Percentiles rank a stretch among this genome's conserved stretches.
These are phyloP conservation scores for Knipowitschia caucasica DNA, from an alignment of 2,797 vertebrate species.

Conservation along the genomic window DNA sequence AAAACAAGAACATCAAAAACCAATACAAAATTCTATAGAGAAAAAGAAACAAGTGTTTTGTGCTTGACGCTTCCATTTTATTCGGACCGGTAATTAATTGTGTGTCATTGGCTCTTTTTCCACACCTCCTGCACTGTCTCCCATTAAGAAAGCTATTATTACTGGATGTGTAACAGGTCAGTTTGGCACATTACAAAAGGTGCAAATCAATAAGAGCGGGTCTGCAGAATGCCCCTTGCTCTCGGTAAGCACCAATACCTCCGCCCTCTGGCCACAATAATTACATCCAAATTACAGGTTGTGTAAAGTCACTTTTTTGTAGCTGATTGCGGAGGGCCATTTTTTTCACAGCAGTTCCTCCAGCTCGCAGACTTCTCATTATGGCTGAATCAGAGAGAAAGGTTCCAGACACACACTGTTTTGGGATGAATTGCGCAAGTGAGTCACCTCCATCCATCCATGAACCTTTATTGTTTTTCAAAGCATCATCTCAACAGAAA, in stretches of 20 bases:
- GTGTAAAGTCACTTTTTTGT: slow-evolving; percentile 43
- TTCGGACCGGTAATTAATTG: neutral
- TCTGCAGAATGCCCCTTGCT: slow-evolving; percentile 8
- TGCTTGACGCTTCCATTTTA: neutral
- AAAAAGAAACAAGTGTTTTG: neutral
- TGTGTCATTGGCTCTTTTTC: neutral
- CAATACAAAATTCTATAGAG: neutral
- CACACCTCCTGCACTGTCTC: neutral
- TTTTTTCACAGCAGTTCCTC: slow-evolving; percentile 43
- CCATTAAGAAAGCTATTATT: neutral
- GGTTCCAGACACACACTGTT: slow-evolving; percentile 16
- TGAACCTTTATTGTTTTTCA: slow-evolving; percentile 9
- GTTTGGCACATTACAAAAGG: neutral
- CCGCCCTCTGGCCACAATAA: slow-evolving; percentile 36
- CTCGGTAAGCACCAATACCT: slow-evolving; percentile 4
- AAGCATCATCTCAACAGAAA: neutral
- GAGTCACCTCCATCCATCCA: slow-evolving; percentile 18
- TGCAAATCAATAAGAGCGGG: neutral
- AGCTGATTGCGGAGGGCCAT: slow-evolving; percentile 43
- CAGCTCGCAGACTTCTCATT: slow-evolving; percentile 46
- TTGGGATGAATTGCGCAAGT: slow-evolving; percentile 26
- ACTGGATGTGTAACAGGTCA: neutral
- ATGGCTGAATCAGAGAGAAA: slow-evolving; percentile 41
- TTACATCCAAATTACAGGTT: slow-evolving; percentile 54
- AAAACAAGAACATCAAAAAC: neutral